Conservation (phyloP, 2,888 invertebrate genomes). For the Dryococelus australis region DNA sequence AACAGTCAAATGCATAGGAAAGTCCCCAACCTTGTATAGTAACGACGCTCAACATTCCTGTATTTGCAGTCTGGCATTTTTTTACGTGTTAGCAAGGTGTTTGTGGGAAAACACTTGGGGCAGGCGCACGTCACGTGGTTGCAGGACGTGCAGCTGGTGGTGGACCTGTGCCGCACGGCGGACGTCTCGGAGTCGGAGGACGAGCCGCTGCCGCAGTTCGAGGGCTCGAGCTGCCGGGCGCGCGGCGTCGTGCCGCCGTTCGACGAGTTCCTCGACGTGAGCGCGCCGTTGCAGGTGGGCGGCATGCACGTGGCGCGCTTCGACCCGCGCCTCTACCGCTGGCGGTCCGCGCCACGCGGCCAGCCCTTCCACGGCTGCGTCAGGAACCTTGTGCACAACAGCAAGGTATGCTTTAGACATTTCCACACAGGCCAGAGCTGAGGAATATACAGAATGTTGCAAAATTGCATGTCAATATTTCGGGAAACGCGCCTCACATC, state of each 20-base stretch:
- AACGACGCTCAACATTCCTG: no score
- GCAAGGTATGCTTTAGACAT: constrained; percentile 53
- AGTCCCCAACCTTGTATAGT: no score
- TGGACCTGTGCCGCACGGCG: constrained; percentile 62
- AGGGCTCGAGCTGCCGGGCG: constrained; percentile 61
- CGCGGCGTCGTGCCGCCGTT: constrained; percentile 61
- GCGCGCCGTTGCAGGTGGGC: constrained; percentile 65
- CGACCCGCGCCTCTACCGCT: constrained; percentile 55
- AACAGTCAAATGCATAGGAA: no score
- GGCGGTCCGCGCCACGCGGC: constrained; percentile 56
- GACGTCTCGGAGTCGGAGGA: constrained; percentile 59
- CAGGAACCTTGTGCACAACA: constrained; percentile 66
- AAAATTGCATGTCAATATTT: no score
- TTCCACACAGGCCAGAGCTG: neutral
- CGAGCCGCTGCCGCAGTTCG: constrained; percentile 58
- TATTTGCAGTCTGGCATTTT: no score
- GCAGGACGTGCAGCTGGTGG: constrained; percentile 61
- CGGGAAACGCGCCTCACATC: no score
- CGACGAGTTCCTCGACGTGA: constrained; percentile 65
- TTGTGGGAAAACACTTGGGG: no score
- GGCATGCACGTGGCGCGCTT: constrained; percentile 60
- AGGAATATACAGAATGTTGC: no score
- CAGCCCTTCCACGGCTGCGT: constrained; percentile 66
- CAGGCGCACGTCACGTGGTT: no score
- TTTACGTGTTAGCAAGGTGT: no score